Base-by-base conservation (phyloP, 2,113 vertebrate genomes). In the Cathartes aura region DNA sequence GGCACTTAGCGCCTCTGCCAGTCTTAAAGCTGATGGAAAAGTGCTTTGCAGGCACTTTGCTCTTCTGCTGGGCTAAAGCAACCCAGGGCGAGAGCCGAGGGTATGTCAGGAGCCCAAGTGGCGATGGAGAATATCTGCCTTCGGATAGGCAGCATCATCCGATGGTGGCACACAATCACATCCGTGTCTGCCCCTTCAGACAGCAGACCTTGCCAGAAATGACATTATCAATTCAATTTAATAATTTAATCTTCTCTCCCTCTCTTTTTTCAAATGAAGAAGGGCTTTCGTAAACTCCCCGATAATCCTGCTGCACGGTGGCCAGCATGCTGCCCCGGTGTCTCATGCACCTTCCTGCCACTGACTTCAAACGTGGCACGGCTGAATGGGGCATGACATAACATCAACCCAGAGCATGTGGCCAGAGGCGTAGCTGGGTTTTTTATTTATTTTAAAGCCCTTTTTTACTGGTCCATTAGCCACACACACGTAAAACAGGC, bases 281-380 rank as follows among this genome's bases (percentile, higher is more conserved):
- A 53, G 11, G 50, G 18, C 7, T 95, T 58, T 36, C 74, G 53
- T 78, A 48, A 58, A 38, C 38, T 59, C 40, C 36, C 10, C 3
- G 0, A 4, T 58, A 27, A 43, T 59, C 59, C 32, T 43, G 22
- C 42, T 36, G 23, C 32, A 7, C 36, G 3, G 1, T 18, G 11
- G n/a, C 71, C 78, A 15, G 16, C 1, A 8, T 6, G 21, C 6
- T 8, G 40, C 20, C 23, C 26, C 0, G 0, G 40, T 24, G 24
- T 42, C 64, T 26, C 26, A 3, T 2, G 8, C n/a, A 27, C 11
- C 58, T 34, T 72, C n/a, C 40, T 38, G 67, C 38, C 73, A 14
- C 9, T 13, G 72, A 4, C 34, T 68, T 63, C 89, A 47, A 14
- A 78, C 1, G 0, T 8, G 34, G 11, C 27, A 5, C 3, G 27